Conservation (phyloP, 1,140 invertebrate species). For the Macrotrachela quadricornifera region DNA sequence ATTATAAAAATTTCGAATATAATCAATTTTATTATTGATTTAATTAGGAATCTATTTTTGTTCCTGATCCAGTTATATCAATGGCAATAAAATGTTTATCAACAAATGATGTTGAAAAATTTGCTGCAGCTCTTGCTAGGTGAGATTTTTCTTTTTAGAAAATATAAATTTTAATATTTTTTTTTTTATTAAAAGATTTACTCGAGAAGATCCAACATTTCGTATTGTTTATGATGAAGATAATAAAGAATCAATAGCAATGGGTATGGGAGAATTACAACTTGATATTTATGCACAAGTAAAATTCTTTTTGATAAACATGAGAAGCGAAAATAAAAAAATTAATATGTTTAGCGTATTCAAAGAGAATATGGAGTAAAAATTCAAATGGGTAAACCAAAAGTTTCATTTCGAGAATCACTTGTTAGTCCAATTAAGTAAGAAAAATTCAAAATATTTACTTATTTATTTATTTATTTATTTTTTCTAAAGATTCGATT, state of each 20-base stretch:
- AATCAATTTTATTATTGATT: neutral
- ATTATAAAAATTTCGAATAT: no score
- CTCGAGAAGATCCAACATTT: slow-evolving; percentile 89
- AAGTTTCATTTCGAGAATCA: slow-evolving; percentile 59
- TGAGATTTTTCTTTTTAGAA: neutral
- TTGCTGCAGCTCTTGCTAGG: slow-evolving; percentile 64
- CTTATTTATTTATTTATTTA: neutral
- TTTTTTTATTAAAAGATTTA: slow-evolving; percentile 43
- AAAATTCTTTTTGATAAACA: no score
- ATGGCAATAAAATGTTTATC: slow-evolving; percentile 80
- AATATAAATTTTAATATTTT: no score
- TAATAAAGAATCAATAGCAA: slow-evolving; percentile 80
- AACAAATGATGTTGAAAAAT: slow-evolving; percentile 68
- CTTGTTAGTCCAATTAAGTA: slow-evolving; percentile 24
- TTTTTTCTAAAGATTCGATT: slow-evolving; percentile 49
- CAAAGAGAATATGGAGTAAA: slow-evolving; percentile 86
- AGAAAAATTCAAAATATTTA: slow-evolving; percentile 2
- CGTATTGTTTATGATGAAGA: slow-evolving; percentile 62
- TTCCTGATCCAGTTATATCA: slow-evolving; percentile 90
- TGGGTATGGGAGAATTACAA: slow-evolving; percentile 96
- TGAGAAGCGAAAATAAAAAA: no score
- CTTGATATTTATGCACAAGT: slow-evolving; percentile 44
- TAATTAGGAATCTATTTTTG: slow-evolving; percentile 62
- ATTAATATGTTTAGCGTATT: slow-evolving; percentile 43
- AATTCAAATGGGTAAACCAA: slow-evolving; percentile 78